Base-by-base conservation (phyloP, 2,797 vertebrate genomes). In the Pseudochirops corinnae region DNA sequence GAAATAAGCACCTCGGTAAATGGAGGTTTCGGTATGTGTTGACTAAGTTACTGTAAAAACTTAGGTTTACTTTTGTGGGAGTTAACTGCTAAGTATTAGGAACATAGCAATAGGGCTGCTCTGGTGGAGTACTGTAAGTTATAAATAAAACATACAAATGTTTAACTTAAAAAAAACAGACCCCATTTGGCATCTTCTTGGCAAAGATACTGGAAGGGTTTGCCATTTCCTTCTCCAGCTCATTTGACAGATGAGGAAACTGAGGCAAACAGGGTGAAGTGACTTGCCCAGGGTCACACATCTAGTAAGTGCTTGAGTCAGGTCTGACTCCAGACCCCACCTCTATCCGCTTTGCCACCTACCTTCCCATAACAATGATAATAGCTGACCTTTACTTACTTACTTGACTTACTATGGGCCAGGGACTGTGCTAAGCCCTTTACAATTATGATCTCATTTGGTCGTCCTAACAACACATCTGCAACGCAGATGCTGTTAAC, bases 11-110 rank as follows among this genome's bases (percentile, higher is more conserved):
- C 33, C 55, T 93, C 91, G 56, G 24, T 90, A 55, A 62, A 33
- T 56, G 67, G 82, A 56, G 13, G 12, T 93, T 58, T 60, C 92
- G 9, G 26, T 67, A 39, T 31, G 16, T n/a, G 24, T 60, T 24
- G 28, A 24, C 31, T 53, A 55, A 94, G 55, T 92, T 90, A 56
- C 24, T 95, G 91, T 90, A 92, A 93, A 96, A 52, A 1, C 26
- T 93, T 94, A 14, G 16, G 55, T 62, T 92, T 94, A 55, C 82
- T 92, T 93, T 39, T 92, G 21, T 94, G 90, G n/a, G 62, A 62
- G 3, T 56, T 33, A 96, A 93, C 53, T 91, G 29, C 90, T 95
- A 74, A 93, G 29, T 92, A 92, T 93, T 92, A 46, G 24, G 14
- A 57, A 46, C 58, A 53, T 33, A 95, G 67, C 92, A 94, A 90